A percentile compares a stretch with the other conserved stretches of the same genome.
These are phyloP conservation scores for Saimiri boliviensis DNA, from an alignment of 2,113 vertebrate species.

Conservation along the genomic window DNA sequence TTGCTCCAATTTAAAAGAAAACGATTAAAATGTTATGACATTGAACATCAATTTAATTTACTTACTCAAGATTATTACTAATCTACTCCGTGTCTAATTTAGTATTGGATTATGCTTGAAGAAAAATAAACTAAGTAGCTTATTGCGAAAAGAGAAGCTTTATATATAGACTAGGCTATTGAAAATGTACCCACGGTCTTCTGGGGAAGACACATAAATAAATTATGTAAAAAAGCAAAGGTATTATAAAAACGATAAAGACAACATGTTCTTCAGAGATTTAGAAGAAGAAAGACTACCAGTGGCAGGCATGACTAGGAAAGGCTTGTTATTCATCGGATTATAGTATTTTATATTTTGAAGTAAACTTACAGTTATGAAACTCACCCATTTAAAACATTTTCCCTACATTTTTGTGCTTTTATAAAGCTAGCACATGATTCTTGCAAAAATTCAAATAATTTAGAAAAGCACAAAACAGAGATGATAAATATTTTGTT, in stretches of 20 bases:
- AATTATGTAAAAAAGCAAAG: background rate
- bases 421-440: background rate
- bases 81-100: background rate
- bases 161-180: background rate
- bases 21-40: background rate
- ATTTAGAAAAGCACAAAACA: background rate
- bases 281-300: background rate
- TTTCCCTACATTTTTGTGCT: background rate
- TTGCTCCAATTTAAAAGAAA: background rate
- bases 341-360: background rate
- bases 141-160: background rate
- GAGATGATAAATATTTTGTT: background rate
- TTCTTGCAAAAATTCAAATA: background rate
- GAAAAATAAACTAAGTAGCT: background rate
- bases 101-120: background rate
- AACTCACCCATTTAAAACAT: background rate
- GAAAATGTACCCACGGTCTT: background rate
- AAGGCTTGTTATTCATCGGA: background rate
- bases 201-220: background rate
- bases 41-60: background rate
- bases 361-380: background rate
- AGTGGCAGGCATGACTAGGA: too few relatives aligned
- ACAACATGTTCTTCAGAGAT: background rate
- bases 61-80: background rate
- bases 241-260: background rate